These are phyloP conservation scores for Tetragonula clypearis DNA, from an alignment of 1,140 invertebrate species.

Conservation along the genomic window DNA sequence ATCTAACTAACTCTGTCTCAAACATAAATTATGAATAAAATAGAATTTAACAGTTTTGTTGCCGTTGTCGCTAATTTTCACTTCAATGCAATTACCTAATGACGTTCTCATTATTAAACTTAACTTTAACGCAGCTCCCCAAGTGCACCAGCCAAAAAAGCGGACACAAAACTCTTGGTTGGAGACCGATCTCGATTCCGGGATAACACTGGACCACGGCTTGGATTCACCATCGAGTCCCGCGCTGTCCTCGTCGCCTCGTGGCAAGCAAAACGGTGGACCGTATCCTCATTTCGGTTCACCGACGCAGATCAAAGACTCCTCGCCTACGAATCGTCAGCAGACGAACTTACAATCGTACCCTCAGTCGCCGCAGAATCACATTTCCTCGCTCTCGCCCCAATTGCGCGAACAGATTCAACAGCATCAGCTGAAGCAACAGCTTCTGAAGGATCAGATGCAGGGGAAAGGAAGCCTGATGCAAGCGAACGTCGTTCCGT, in stretches of 20 bases:
- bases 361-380: conserved; percentile 63
- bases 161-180: conserved; percentile 86
- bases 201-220: conserved; percentile 86
- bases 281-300: conserved; percentile 60
- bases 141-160: conserved; percentile 78
- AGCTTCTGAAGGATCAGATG: conserved; percentile 76
- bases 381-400: conserved; percentile 71
- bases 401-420: conserved; percentile 76
- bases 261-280: conserved; percentile 67
- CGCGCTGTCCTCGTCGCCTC: conserved; percentile 65
- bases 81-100: no score
- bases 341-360: conserved; percentile 48
- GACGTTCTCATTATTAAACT: no score
- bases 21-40: no score
- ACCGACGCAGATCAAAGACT: conserved; percentile 66
- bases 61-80: no score
- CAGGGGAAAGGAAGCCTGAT: conserved; percentile 74
- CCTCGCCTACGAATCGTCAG: conserved; percentile 56
- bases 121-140: conserved; percentile 58
- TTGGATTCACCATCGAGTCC: conserved; percentile 74
- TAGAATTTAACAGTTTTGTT: no score
- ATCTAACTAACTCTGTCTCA: no score
- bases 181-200: conserved; percentile 94
- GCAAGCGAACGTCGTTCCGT: conserved; percentile 69
- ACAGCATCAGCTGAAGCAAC: conserved; percentile 77